phyloP scores from a whole-genome alignment of 1,140 invertebrate genomes.

The Trissolcus basalis region DNA sequence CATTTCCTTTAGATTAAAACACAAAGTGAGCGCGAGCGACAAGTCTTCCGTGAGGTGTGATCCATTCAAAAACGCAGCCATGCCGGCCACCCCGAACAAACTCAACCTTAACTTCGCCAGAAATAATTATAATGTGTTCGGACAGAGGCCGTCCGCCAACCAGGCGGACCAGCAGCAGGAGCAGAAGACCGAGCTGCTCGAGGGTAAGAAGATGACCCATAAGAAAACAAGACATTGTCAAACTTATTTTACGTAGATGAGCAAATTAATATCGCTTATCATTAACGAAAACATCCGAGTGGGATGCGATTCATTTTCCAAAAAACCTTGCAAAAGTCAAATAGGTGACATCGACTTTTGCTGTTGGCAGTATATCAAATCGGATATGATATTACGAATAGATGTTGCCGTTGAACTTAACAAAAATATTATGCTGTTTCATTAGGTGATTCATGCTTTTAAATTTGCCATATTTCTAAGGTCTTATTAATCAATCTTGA shows the following conservation, averaged over 20 bases:
- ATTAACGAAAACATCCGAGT: too few species aligned
- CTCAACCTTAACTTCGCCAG: slow-evolving; percentile 72
- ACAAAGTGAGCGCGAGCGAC: slow-evolving; percentile 25
- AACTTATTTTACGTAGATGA: too few species aligned
- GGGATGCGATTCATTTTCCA: too few species aligned
- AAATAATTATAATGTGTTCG: slow-evolving; percentile 74
- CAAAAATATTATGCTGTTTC: not conserved
- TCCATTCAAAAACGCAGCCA: slow-evolving; percentile 26
- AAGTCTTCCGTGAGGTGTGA: slow-evolving; percentile 27
- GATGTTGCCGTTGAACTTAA: not conserved
- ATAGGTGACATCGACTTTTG: not conserved
- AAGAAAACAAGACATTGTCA: not conserved
- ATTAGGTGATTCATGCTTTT: too few species aligned
- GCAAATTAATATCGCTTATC: too few species aligned
- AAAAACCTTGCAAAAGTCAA: not conserved
- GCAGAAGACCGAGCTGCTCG: slow-evolving; percentile 73
- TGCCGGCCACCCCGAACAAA: slow-evolving; percentile 73
- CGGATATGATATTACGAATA: not conserved
- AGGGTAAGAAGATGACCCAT: slow-evolving; percentile 68
- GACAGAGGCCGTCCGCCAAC: slow-evolving; percentile 59
- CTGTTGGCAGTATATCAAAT: not conserved
- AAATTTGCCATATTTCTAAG: too few species aligned
- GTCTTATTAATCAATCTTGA: too few species aligned
- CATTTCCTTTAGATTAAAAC: slow-evolving; percentile 18
- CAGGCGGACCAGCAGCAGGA: slow-evolving; percentile 69